Evolutionary conservation across 1,140 invertebrate genomes (phyloP).

Genomic region (Lanistes nyassanus): DNA sequence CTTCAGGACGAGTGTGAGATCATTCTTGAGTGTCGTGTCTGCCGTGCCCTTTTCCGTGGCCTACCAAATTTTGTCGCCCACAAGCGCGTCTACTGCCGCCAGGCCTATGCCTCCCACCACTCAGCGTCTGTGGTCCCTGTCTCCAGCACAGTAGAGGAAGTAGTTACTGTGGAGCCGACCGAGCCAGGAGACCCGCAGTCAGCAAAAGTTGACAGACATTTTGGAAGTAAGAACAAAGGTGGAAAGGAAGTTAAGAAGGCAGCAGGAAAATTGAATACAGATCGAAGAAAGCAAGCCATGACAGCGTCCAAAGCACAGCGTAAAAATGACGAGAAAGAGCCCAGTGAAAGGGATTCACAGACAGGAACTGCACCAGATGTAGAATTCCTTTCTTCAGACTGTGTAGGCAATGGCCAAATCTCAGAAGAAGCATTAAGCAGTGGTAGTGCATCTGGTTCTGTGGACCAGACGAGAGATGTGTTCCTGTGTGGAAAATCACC

Average conservation of each 20-base stretch:
- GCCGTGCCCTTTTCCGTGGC: conserved; percentile 84
- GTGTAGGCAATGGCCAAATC: too few relatives aligned
- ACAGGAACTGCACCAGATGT: too few relatives aligned
- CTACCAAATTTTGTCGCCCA: conserved; percentile 86
- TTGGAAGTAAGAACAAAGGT: too few relatives aligned
- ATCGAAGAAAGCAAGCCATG: too few relatives aligned
- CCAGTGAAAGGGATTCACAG: too few relatives aligned
- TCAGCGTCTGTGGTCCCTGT: too few relatives aligned
- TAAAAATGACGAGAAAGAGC: too few relatives aligned
- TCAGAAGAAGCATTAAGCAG: too few relatives aligned
- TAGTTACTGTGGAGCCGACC: conserved; percentile 52
- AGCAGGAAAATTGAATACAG: too few relatives aligned
- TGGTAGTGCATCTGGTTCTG: not conserved
- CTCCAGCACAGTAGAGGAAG: conserved; percentile 33
- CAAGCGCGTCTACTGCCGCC: conserved; percentile 81
- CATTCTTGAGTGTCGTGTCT: conserved; percentile 86
- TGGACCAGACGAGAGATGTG: conserved; percentile 3
- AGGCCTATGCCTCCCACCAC: conserved; percentile 37
- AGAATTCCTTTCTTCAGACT: too few relatives aligned
- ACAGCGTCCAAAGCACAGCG: too few relatives aligned
- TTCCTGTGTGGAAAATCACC: conserved; percentile 43
- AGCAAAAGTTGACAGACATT: not conserved
- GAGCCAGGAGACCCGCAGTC: conserved; percentile 38
- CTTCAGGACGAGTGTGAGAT: conserved; percentile 83
- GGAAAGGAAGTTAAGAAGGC: too few relatives aligned